These are phyloP conservation scores for Haemorhous mexicanus DNA, from an alignment of 2,113 vertebrate genomes.

Conservation along the genomic window DNA sequence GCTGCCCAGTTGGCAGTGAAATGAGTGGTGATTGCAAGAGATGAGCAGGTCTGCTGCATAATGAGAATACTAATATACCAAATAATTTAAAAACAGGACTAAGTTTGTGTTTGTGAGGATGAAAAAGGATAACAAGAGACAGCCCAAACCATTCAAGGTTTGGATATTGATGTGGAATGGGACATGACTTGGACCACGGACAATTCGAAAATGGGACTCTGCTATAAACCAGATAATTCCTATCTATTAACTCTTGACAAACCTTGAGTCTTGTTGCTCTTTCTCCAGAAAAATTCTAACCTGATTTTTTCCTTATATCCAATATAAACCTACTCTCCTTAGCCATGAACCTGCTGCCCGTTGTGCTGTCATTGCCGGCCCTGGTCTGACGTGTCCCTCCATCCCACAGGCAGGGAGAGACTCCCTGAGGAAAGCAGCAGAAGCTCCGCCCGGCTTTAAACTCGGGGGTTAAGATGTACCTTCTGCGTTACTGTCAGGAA, in stretches of 20 bases:
- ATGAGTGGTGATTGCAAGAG: neutral
- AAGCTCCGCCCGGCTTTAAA: neutral
- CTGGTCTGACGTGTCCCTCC: neutral
- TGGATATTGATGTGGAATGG: neutral
- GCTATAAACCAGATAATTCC: neutral
- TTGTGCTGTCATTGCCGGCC: too few relatives aligned
- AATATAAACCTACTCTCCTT: neutral
- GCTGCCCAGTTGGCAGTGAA: neutral
- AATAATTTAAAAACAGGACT: neutral
- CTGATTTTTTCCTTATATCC: neutral
- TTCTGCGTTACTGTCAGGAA: neutral
- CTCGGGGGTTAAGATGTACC: neutral
- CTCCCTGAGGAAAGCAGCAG: neutral
- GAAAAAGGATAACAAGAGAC: neutral
- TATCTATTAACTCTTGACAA: neutral
- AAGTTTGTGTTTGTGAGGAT: neutral
- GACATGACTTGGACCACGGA: rapidly evolving
- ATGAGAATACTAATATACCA: neutral
- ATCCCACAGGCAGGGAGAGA: rapidly evolving
- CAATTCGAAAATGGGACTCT: neutral
- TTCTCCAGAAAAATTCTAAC: neutral
- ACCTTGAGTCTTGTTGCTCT: neutral
- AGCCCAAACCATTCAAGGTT: neutral
- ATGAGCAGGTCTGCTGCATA: neutral
- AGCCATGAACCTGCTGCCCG: neutral